Percentiles rank a stretch among this genome's conserved stretches.
These are phyloP conservation scores for Notechis scutatus DNA, from an alignment of 2,113 vertebrate genomes.

Conservation along the genomic window DNA sequence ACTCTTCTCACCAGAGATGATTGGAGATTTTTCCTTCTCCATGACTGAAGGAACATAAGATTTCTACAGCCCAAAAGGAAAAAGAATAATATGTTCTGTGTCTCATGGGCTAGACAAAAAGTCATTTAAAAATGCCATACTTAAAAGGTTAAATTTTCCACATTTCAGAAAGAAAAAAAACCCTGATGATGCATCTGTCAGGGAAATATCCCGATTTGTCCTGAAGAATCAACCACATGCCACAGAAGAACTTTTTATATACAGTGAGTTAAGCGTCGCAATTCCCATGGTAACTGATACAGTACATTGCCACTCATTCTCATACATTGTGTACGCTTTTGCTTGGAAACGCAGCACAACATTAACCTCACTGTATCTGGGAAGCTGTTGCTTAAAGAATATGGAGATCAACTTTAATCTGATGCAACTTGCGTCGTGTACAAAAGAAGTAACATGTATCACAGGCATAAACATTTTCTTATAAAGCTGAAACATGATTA, in stretches of 20 bases:
- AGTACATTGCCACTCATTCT: slow-evolving; percentile 7
- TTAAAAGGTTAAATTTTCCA: slow-evolving; percentile 14
- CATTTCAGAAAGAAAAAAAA: slow-evolving; percentile 14
- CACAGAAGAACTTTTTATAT: slow-evolving; percentile 44
- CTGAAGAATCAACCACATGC: slow-evolving; percentile 30
- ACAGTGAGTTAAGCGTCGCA: slow-evolving; percentile 62
- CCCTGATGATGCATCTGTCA: not conserved
- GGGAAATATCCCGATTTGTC: slow-evolving; percentile 30
- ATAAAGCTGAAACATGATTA: not conserved
- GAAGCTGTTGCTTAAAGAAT: not conserved
- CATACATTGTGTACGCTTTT: slow-evolving; percentile 12
- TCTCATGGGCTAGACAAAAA: not conserved
- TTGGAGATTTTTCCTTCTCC: not conserved
- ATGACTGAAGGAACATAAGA: not conserved
- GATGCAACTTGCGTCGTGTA: not conserved
- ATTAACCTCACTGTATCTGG: slow-evolving; percentile 28
- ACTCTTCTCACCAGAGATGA: not conserved
- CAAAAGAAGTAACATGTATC: not conserved
- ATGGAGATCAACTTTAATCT: not conserved
- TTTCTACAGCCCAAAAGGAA: not conserved
- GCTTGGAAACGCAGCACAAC: slow-evolving; percentile 4
- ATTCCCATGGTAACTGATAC: slow-evolving; percentile 62
- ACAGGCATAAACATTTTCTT: not conserved
- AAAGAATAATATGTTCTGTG: not conserved
- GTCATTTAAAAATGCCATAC: not conserved